Percentiles rank a stretch among this genome's conserved stretches.
Conservation (phyloP, 2,888 invertebrate genomes). For the Lampropteryx suffumata region DNA sequence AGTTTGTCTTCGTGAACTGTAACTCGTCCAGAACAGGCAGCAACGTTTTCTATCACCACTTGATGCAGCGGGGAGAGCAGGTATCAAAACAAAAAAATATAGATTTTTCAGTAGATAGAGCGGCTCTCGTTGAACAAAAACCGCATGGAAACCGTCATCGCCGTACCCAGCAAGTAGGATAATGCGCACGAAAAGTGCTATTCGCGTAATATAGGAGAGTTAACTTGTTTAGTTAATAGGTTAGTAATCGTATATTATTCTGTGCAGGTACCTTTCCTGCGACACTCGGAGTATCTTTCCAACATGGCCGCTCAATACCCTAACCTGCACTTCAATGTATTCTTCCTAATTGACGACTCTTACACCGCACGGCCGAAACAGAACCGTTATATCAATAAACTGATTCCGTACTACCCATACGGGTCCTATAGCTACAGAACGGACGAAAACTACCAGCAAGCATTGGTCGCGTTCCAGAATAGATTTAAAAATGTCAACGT, state of each 20-base stretch:
- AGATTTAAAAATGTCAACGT: conserved; percentile 70
- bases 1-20: conserved; percentile 52
- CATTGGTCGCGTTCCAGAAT: conserved; percentile 52
- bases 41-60: conserved; percentile 62
- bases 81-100: not conserved
- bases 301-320: conserved; percentile 59
- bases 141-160: too few relatives aligned
- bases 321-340: conserved; percentile 53
- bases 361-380: conserved; percentile 41
- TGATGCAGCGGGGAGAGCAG: conserved; percentile 47
- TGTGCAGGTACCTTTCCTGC: conserved; percentile 42
- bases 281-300: conserved; percentile 59
- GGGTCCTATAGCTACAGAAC: conserved; percentile 34
- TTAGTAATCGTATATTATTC: not conserved
- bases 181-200: too few relatives aligned
- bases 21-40: conserved; percentile 53
- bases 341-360: conserved; percentile 66
- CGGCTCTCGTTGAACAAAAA: too few relatives aligned
- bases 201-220: too few relatives aligned
- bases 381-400: conserved; percentile 47
- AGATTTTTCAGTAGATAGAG: too few relatives aligned
- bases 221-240: too few relatives aligned
- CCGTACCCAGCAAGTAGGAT: too few relatives aligned
- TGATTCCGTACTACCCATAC: conserved; percentile 39
- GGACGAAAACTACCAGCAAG: conserved; percentile 46